A percentile compares a stretch with the other conserved stretches of the same genome.
These are phyloP conservation scores for Megaptera novaeangliae DNA, from an alignment of 2,113 vertebrate species.

Conservation along the genomic window DNA sequence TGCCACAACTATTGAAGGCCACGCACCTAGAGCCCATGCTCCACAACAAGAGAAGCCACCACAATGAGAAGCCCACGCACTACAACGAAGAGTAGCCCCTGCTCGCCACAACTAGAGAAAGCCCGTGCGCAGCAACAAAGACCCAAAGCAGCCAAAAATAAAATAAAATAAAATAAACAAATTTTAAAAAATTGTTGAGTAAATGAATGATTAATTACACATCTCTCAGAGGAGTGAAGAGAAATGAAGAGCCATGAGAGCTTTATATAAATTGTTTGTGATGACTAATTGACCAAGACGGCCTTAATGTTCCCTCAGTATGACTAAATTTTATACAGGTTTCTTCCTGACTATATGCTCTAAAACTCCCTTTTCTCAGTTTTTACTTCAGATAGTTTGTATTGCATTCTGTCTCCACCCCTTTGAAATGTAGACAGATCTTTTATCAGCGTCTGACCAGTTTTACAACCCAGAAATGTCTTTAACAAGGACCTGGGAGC, in stretches of 20 bases:
- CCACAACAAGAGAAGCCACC: too few relatives aligned
- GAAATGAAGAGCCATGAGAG: neutral
- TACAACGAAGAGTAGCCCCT: too few relatives aligned
- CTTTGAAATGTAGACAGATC: neutral
- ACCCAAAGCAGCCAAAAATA: too few relatives aligned
- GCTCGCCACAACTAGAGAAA: too few relatives aligned
- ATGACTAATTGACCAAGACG: neutral
- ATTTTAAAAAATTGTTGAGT: neutral
- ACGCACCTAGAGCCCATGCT: too few relatives aligned
- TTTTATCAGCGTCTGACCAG: neutral
- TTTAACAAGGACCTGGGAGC: neutral
- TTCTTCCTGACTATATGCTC: neutral
- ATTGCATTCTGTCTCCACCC: neutral
- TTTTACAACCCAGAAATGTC: neutral
- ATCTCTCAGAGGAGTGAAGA: neutral
- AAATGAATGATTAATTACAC: neutral
- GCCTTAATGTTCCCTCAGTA: neutral
- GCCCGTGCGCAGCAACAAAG: too few relatives aligned
- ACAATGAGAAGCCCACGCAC: too few relatives aligned
- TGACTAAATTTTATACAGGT: neutral
- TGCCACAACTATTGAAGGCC: too few relatives aligned
- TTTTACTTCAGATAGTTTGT: neutral
- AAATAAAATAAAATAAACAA: too few relatives aligned
- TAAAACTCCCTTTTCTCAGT: neutral
- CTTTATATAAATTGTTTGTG: neutral